A percentile compares a stretch with the other conserved stretches of the same genome.
phyloP scores from a whole-genome alignment of 2,113 vertebrate genomes.

The Myiozetetes cayanensis region DNA sequence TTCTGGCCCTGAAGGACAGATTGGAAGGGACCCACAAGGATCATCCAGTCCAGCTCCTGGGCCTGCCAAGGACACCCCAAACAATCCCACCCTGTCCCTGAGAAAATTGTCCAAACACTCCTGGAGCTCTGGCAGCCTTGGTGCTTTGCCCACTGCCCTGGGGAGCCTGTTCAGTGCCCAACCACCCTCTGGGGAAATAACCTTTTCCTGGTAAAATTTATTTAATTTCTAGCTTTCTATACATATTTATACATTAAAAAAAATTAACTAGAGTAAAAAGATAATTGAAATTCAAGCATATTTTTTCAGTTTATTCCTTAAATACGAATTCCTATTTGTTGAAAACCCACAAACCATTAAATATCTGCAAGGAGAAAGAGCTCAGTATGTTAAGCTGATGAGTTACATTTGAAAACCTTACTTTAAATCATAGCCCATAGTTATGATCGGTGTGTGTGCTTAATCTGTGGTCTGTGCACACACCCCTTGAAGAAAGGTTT shows the following conservation, averaged over 20 bases:
- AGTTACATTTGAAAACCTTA: not conserved
- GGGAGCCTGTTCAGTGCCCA: not conserved
- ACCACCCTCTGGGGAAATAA: not conserved
- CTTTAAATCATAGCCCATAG: not conserved
- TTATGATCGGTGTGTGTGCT: not conserved
- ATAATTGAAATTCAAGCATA: not conserved
- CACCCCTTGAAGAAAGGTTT: not conserved
- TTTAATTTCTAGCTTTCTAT: not conserved
- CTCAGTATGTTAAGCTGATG: not conserved
- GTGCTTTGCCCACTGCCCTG: not conserved
- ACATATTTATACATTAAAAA: not conserved
- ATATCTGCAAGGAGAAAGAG: not conserved
- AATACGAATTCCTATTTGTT: not conserved
- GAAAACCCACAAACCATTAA: not conserved
- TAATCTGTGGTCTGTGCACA: not conserved
- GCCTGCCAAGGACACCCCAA: not conserved
- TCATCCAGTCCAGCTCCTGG: not conserved
- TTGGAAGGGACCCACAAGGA: not conserved
- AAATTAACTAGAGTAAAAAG: not conserved
- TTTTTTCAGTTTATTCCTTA: not conserved
- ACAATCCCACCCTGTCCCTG: not conserved
- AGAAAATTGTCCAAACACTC: not conserved
- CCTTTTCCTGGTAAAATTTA: not conserved
- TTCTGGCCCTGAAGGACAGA: not conserved
- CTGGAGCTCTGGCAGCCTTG: not conserved